Evolutionary conservation across 2,888 invertebrate species (phyloP), one percentile per base, ranked within the genome.

Genomic region (Mamestra brassicae): DNA sequence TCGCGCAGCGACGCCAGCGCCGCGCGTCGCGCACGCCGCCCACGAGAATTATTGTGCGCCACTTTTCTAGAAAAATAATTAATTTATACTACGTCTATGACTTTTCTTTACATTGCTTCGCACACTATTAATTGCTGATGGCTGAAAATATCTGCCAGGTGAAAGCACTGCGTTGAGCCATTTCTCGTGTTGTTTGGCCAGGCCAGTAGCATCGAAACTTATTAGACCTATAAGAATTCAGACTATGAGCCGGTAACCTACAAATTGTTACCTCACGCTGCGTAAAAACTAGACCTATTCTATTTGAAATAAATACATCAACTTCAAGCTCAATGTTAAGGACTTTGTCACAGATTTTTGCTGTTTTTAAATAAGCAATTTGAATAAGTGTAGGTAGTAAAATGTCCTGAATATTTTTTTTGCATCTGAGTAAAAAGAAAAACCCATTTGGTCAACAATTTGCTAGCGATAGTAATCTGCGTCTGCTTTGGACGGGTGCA

Each of bases 21-120:
- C 91, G 87, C 91, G 83, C 91, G 92, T 90, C 90, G 92, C 92
- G 89, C 89, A 89, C 90, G 92, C 89, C 90, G 85, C 87, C 86
- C 87, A 89, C 90, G 85, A 87, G 90, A 92, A 93, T 89, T 89
- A 89, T 89, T 86, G 82, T 92, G 93, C 92, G 94, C 95, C 92
- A 95, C 95, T 95, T 95, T 93, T 94, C 92, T 92, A 92, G 89
- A 90, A 90, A 92, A 92, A 91, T 89, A 90, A 93, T 92, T 92
- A 91, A 91, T 92, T 93, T 91, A 92, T 89, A 89, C 90, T 89
- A 90, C 87, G 87, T 85, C 90, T 90, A 90, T 89, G 88, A 91
- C 90, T 94, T 93, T 93, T 93, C 92, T 92, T 92, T 89, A 89
- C 89, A 87, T 90, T 89, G 88, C 87, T 89, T 88, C 88, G 87